Base-by-base conservation (phyloP, 2,113 vertebrate species). In the Platanista minor region DNA sequence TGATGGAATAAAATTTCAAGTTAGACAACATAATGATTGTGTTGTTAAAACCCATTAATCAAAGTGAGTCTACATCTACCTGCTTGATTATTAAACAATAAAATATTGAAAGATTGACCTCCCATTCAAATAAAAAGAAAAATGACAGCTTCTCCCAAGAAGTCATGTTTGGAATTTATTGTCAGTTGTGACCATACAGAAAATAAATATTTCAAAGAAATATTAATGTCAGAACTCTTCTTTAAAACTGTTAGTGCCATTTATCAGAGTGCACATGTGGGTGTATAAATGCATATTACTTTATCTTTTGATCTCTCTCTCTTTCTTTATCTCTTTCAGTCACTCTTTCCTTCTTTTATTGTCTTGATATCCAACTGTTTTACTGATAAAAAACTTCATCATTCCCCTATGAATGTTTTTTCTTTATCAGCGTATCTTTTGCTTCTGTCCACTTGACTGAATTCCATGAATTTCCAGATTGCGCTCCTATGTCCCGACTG, bases 21-120 rank as follows among this genome's bases (percentile, higher is more conserved):
- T 96, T 97, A 97, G 97, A 96, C 90, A 96, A 91, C 46, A 86
- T 96, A 96, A 97, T 97, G 95, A 96, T 87, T 74, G 13, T 91
- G 52, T 67, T 95, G 84, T 95, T 97, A 94, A 96, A 96, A 92
- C 33, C 36, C 95, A 97, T 97, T 97, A 96, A 97, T 97, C 95
- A 97, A 85, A 97, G 39, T 49, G 41, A 88, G 27, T 62, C 23
- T 88, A 31, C 13, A 88, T 87, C 80, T 6, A 21, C 74, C 91
- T 13, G 96, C 95, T 92, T 95, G 62, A 96, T 97, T 97, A 97
- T 94, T 95, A 95, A 90, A 96, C 54, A 94, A 96, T 92, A 86
- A 72, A 95, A 96, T 90, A 95, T 88, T 72, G 82, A 93, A 97
- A 91, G 94, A 84, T 36, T 97, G 87, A 92, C 90, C 43, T 84